Base-by-base conservation (phyloP, 2,797 vertebrate genomes). In the Syngnathus rostellatus region DNA sequence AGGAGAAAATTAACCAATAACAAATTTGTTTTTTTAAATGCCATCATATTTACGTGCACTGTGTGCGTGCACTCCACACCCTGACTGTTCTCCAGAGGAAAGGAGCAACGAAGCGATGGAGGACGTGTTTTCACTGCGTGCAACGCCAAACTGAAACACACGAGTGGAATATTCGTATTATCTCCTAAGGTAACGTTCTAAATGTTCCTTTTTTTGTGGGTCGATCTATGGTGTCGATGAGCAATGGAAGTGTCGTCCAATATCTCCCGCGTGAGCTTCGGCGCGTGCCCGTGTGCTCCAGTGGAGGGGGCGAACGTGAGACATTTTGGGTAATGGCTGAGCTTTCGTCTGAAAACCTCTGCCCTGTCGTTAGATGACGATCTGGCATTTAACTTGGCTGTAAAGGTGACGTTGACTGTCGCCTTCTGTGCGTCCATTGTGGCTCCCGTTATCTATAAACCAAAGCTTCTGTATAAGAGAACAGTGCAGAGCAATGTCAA, bases 11-110 rank as follows among this genome's bases (percentile, higher is more conserved):
- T 0, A 43, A 8, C 41, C 11, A 43, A 43, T 43, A 31, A 31
- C 31, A 31, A 31, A 31, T 31, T 31, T 31, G 31, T 31, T 31
- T 31, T 31, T 31, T 31, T 31, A 31, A 31, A 31, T 31, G 31
- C 31, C 31, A 4, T 31, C 81, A 83, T 86, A 39, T 85, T 86
- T 79, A 87, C 89, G 85, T 84, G 85, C 75, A 84, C 82, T 76
- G 83, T 80, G 81, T 85, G 87, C 83, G 81, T 73, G 37, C 66
- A 77, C 78, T 72, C 85, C 86, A 86, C 89, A 88, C 89, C 87
- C 88, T 64, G 82, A 81, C 83, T 85, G 81, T 69, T 45, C 80
- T 76, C 77, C 83, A 80, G 78, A 84, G 75, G 79, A 80, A 53
- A 46, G 74, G 75, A 21, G 70, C 78, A 70, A 73, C 71, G 41